phyloP scores from a whole-genome alignment of 2,888 invertebrate species.

The Erannis defoliaria region DNA sequence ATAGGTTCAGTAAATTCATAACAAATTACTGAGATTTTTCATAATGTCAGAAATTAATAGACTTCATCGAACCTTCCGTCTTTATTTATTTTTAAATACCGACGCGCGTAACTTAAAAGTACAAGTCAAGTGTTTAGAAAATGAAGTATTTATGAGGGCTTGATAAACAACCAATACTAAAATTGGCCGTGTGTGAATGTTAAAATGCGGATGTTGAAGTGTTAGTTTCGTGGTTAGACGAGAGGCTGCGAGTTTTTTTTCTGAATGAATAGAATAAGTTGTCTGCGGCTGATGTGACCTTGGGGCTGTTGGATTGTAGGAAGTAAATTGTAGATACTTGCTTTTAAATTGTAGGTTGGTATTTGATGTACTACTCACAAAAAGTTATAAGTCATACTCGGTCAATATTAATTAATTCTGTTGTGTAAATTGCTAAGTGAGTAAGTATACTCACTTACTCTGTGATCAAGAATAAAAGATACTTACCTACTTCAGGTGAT shows the following conservation, averaged over 20 bases:
- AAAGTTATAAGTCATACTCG: conserved; percentile 77
- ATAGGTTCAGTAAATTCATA: not conserved
- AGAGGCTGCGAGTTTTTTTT: conserved; percentile 78
- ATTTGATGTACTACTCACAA: conserved; percentile 82
- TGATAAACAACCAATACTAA: conserved; percentile 15
- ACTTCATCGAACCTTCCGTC: conserved; percentile 68
- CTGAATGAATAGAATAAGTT: conserved; percentile 79
- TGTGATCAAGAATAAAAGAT: not conserved
- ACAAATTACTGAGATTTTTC: conserved; percentile 6
- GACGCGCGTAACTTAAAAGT: conserved; percentile 80
- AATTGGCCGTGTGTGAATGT: conserved; percentile 26
- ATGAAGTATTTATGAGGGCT: conserved; percentile 25
- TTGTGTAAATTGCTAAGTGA: conserved; percentile 13
- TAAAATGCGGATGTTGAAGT: conserved; percentile 39
- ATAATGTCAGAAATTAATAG: conserved; percentile 28
- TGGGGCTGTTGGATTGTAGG: conserved; percentile 86
- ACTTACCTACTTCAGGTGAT: no score
- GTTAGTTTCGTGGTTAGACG: conserved; percentile 57
- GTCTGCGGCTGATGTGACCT: conserved; percentile 81
- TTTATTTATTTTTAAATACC: conserved; percentile 69
- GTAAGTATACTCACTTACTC: not conserved
- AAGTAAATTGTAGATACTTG: conserved; percentile 85
- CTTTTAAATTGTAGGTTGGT: conserved; percentile 85
- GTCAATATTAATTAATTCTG: conserved; percentile 46
- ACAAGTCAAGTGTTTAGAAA: conserved; percentile 43